Evolutionary conservation across 2,113 vertebrate species (phyloP).

Genomic region (Salvelinus fontinalis): DNA sequence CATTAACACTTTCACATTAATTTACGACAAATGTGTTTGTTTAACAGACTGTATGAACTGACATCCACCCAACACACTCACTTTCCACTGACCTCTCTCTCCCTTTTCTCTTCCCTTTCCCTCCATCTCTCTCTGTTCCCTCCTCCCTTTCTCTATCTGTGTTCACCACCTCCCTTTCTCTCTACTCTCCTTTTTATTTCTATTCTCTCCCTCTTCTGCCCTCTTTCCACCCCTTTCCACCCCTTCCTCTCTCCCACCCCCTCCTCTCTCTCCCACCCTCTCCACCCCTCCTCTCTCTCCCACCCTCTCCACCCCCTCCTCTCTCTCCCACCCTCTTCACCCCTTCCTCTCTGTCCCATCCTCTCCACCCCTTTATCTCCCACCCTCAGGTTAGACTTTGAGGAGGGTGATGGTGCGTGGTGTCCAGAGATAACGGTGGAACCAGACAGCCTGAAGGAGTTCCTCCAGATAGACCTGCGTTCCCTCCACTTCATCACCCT

Average conservation of each 20-base stretch:
- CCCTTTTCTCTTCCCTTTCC: not conserved
- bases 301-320: no score
- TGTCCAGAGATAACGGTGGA: constrained; percentile 86
- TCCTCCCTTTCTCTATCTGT: no score
- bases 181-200: no score
- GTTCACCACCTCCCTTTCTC: no score
- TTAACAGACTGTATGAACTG: constrained; percentile 31
- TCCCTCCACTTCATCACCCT: constrained; percentile 94
- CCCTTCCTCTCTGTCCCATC: constrained; percentile 13
- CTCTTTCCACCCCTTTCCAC: no score
- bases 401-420: constrained; percentile 96
- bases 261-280: no score
- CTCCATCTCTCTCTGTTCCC: no score
- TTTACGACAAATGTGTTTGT: constrained; percentile 58
- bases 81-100: constrained; percentile 29
- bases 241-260: no score
- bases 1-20: constrained; percentile 55
- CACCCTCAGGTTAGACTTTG: constrained; percentile 82
- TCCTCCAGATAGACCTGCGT: constrained; percentile 91
- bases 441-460: constrained; percentile 90
- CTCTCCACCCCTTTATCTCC: not conserved
- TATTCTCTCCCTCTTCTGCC: no score
- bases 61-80: constrained; percentile 33
- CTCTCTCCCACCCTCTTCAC: no score
- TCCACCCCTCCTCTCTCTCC: no score